Conservation (phyloP, 1,140 invertebrate genomes). For the Monomorium pharaonis region DNA sequence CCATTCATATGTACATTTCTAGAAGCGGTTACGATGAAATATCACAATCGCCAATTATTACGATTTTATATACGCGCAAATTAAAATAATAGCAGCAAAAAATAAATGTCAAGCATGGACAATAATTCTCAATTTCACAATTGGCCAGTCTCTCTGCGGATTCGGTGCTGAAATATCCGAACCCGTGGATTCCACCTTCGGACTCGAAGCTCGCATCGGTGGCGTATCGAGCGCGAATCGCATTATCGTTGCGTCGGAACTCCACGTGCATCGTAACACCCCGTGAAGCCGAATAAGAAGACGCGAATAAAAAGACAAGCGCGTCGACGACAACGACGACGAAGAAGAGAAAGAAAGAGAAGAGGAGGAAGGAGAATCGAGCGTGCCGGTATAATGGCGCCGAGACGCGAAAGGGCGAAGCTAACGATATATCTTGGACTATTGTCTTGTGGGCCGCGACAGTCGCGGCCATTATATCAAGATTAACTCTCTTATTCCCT, state of each 20-base stretch:
- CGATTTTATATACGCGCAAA: background rate
- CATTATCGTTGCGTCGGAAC: slow-evolving; percentile 73
- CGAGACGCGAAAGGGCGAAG: slow-evolving; percentile 81
- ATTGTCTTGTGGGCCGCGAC: slow-evolving; percentile 84
- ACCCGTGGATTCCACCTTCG: slow-evolving; percentile 27
- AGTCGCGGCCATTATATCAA: slow-evolving; percentile 85
- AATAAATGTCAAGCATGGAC: background rate
- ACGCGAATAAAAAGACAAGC: slow-evolving; percentile 50
- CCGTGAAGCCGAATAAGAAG: slow-evolving; percentile 68
- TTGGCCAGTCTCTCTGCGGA: slow-evolving; percentile 20
- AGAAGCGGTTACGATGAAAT: background rate
- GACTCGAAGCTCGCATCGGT: slow-evolving; percentile 49
- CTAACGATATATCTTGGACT: slow-evolving; percentile 85
- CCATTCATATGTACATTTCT: background rate
- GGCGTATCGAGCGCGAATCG: slow-evolving; percentile 65
- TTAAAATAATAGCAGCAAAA: slow-evolving; percentile 20
- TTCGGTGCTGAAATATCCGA: slow-evolving; percentile 24
- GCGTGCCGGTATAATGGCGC: slow-evolving; percentile 80
- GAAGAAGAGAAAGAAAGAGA: slow-evolving; percentile 54
- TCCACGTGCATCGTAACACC: slow-evolving; percentile 68
- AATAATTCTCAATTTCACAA: slow-evolving; percentile 43
- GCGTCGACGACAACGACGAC: slow-evolving; percentile 23
- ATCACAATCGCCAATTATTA: background rate
- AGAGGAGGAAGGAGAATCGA: slow-evolving; percentile 67
- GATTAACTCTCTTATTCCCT: slow-evolving; percentile 84